Evolutionary conservation across 2,113 vertebrate species (phyloP).

Genomic region (Oryzias javanicus): DNA sequence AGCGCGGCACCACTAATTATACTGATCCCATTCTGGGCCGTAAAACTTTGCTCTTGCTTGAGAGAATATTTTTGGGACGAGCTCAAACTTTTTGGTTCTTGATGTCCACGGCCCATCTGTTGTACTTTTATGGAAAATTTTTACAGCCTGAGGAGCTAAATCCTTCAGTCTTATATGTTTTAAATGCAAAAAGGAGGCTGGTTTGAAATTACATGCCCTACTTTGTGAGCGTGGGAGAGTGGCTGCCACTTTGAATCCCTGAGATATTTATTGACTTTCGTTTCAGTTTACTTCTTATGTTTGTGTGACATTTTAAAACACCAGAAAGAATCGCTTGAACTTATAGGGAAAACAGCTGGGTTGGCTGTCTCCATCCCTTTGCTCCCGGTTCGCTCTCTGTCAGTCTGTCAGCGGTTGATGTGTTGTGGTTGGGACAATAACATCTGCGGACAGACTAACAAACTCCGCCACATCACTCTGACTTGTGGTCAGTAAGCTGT

Average conservation of each 20-base stretch:
- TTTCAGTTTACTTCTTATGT: constrained; percentile 11
- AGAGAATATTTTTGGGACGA: constrained; percentile 44
- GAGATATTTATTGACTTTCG: background rate
- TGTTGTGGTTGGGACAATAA: constrained; percentile 62
- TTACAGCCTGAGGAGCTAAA: constrained; percentile 24
- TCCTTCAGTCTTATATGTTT: constrained; percentile 10
- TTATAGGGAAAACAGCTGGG: constrained; percentile 6
- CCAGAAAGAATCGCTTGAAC: constrained; percentile 15
- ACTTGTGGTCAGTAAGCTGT: constrained; percentile 45
- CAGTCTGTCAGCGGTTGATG: constrained; percentile 54
- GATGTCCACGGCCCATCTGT: constrained; percentile 44
- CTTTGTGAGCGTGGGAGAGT: constrained; percentile 5
- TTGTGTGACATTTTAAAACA: constrained; percentile 11
- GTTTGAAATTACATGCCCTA: constrained; percentile 10
- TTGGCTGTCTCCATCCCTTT: background rate
- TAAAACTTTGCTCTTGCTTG: constrained; percentile 51
- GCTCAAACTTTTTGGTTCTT: constrained; percentile 43
- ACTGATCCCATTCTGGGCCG: constrained; percentile 56
- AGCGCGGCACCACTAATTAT: constrained; percentile 68
- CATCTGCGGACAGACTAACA: constrained; percentile 50
- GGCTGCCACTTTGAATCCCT: background rate
- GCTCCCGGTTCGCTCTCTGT: constrained; percentile 38
- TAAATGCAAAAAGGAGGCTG: background rate
- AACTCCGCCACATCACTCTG: constrained; percentile 46
- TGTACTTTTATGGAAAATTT: constrained; percentile 38